Base-by-base conservation (phyloP, 2,888 invertebrate species). In the Lycocerus yunnanus region DNA sequence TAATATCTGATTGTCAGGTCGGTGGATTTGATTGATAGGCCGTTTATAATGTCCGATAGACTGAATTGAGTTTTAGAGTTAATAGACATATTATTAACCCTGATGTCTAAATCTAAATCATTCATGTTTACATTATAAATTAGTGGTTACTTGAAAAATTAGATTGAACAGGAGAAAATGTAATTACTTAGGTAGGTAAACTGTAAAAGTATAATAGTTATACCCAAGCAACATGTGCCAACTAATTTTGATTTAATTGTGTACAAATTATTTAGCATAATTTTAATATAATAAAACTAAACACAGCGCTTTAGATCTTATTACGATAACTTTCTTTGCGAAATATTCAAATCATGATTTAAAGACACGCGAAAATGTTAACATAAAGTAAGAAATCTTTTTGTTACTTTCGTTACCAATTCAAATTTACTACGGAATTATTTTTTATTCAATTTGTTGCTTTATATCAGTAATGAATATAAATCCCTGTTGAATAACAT, bases 321-420 rank as follows among this genome's bases (percentile, higher is more conserved):
- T 69, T 69, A 69, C 15, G 69, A 69, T 69, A 69, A 59, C 18
- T 68, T 58, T 59, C 58, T 20, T 63, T 69, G 43, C 27, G 27
- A 69, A 69, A 69, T 69, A 69, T 69, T 27, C 63, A 63, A 69
- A 63, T 69, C 69, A 69, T 63, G 69, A 69, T 61, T 69, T 63
- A 15, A 61, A 18, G 63, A 21, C 69, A 69, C 69, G 69, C 69
- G n/a, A 61, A 60, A 68, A 69, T 61, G 69, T 69, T 63, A 14
- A 43, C 63, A 69, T 6, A 43, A 43, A n/a, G n/a, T 43, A n/a
- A n/a, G 43, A 43, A 43, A 43, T 43, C 43, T 43, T 43, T n/a
- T 43, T 43, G 43, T 43, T 43, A 13, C 13, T 43, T 43, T 43
- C 43, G 43, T 43, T 43, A 43, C 43, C 43, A 43, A 43, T 43